Base-by-base conservation (phyloP, 2,113 vertebrate species). In the Oenanthe melanoleuca region DNA sequence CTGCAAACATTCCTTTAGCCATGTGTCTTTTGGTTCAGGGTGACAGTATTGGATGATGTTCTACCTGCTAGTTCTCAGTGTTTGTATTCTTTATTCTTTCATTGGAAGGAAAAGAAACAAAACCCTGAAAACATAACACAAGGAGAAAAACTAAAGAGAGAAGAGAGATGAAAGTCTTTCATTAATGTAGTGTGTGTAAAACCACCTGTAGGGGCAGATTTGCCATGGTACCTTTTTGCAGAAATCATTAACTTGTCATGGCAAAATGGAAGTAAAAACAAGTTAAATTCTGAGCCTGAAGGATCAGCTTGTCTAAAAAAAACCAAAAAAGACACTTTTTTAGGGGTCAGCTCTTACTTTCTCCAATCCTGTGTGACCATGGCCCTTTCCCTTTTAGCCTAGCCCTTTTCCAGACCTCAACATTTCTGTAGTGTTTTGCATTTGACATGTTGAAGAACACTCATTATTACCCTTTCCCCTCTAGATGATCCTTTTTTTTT, bases 221-320 rank as follows among this genome's bases (percentile, higher is more conserved):
- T 92, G 85, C 94, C 79, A 80, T 44, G 81, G 79, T 66, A 56
- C 34, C 37, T 86, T 92, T 97, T 96, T 92, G 86, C 67, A 94
- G 81, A 95, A 96, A 82, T 95, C 91, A 88, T 96, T 93, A 91
- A 64, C 77, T 85, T 95, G 90, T 95, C 92, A 83, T 80, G 60
- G 66, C 74, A 84, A 81, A 93, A 86, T 94, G 80, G 82, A 70
- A 78, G 75, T 96, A 90, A 95, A 92, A 90, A 10, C 55, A 91
- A 90, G 93, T 89, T 88, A 93, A 92, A 97, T 93, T 86, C 49
- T 69, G 49, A 90, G 82, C 94, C 85, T 45, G 31, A 59, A 94
- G 67, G 67, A 92, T 61, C 56, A 80, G 59, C n/a, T 79, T 66
- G 56, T 80, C 65, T 89, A 25, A 82, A 84, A 88, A 88, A 49